Evolutionary conservation across 2,797 vertebrate species (phyloP), one percentile per base, ranked within the genome.

Genomic region (Tarsius wallacei): DNA sequence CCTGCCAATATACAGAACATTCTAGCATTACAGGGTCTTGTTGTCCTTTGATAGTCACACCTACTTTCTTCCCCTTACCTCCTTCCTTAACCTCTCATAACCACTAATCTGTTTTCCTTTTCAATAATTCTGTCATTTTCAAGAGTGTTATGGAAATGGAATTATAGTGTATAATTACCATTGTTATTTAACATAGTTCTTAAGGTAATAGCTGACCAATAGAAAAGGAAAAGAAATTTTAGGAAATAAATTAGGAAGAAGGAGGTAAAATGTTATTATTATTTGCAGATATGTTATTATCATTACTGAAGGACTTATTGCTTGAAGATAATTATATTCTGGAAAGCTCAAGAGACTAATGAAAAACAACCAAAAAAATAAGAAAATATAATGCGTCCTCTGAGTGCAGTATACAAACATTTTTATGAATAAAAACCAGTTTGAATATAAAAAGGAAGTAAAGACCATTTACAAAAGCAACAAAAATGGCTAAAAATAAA

Each of bases 401-500:
- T 71, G 53, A 80, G 31, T 71, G 33, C 9, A 64, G 26, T 24
- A 28, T 64, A 57, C 47, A 74, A 36, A 74, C 0, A 47, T 22
- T 70, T 77, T 84, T 70, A 22, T 92, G 53, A 83, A 49, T 87
- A 64, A 82, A 59, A 71, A 55, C 5, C 57, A 68, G 22, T 51
- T 95, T n/a, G 53, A 55, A 61, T 71, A 61, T 47, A 63, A 55
- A 88, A 78, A 84, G 42, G 24, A 73, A 74, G 17, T 57, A 49
- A 87, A 83, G 47, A 74, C 14, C 28, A 21, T 88, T 87, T 85
- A 53, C 5, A 70, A 77, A 84, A 89, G 71, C 26, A 77, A 53
- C 24, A 74, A 53, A 66, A 71, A 68, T 68, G 31, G 78, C 53
- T 73, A 86, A 80, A 91, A 70, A 91, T 91, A 87, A 92, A 68